Base-by-base conservation (phyloP, 2,113 vertebrate genomes). In the Poeciliopsis retropinna region DNA sequence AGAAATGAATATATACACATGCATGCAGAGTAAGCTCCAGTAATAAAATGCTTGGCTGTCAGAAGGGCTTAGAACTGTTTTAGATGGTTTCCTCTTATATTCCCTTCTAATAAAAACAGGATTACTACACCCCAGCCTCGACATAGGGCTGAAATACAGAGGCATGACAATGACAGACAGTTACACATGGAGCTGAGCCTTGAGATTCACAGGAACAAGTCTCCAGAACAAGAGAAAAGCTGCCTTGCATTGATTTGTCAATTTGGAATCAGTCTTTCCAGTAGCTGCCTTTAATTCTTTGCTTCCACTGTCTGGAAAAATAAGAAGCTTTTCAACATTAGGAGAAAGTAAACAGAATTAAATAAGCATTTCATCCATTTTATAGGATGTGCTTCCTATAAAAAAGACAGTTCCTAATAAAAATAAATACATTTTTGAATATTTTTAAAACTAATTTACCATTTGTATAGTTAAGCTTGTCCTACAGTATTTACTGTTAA, bases 71-170 rank as follows among this genome's bases (percentile, higher is more conserved):
- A 87, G 71, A 75, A 72, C 79, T 79, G 68, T 89, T 87, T 89
- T 89, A 90, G 82, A 82, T 28, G 62, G 70, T 84, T 89, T 88
- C 80, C 75, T 84, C 88, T 86, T 90, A 86, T 90, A 85, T 85
- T 87, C 76, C 64, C 37, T 66, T 92, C 90, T 90, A 92, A 94
- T 94, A 93, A 94, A 93, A 92, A 84, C 12, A 63, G 90, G 91
- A 92, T 94, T 91, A 92, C 64, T 14, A 65, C 32, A 3, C 65
- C 64, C 66, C 70, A 70, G 81, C 68, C 54, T 15, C 76, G 30
- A 75, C 27, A 44, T 32, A 39, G 31, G 65, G 44, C 70, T 77
- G 75, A 79, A 80, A 85, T 87, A 83, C 77, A 78, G 81, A 83
- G 67, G 34, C 64, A 66, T 60, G 71, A 62, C 47, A 32, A 77